Conservation (phyloP, 2,797 vertebrate genomes). For the Petrocephalus sullivani region DNA sequence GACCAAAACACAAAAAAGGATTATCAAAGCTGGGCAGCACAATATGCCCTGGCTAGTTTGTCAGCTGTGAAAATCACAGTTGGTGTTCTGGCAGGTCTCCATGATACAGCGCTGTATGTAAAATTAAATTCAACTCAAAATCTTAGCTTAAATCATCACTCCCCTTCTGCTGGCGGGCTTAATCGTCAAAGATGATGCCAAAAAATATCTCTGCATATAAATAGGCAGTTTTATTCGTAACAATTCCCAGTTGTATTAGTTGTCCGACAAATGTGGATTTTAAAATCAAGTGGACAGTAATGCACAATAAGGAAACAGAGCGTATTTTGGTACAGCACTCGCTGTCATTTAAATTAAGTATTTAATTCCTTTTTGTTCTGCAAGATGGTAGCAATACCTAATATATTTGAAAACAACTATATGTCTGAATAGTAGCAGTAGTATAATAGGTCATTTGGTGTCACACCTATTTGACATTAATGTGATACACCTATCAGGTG, state of each 20-base stretch:
- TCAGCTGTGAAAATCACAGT: conserved; percentile 30
- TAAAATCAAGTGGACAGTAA: neutral
- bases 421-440: neutral
- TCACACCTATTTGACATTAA: neutral
- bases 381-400: neutral
- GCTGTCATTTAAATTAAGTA: neutral
- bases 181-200: conserved; percentile 8
- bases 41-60: conserved; percentile 24
- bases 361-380: neutral
- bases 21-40: conserved; percentile 16
- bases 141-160: conserved; percentile 17
- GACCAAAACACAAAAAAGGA: conserved; percentile 12
- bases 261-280: conserved; percentile 2
- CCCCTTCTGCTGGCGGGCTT: conserved; percentile 19
- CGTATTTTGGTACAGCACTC: neutral
- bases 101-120: conserved; percentile 21
- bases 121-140: conserved; percentile 34
- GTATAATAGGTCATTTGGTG: neutral
- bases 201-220: neutral
- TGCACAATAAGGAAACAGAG: neutral
- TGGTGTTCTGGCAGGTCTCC: conserved; percentile 27
- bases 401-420: neutral
- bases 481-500: neutral
- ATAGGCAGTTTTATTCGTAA: neutral
- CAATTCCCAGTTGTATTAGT: neutral